Evolutionary conservation across 2,113 vertebrate genomes (phyloP), one percentile per base, ranked within the genome.

Genomic region (Leptodactylus fuscus): DNA sequence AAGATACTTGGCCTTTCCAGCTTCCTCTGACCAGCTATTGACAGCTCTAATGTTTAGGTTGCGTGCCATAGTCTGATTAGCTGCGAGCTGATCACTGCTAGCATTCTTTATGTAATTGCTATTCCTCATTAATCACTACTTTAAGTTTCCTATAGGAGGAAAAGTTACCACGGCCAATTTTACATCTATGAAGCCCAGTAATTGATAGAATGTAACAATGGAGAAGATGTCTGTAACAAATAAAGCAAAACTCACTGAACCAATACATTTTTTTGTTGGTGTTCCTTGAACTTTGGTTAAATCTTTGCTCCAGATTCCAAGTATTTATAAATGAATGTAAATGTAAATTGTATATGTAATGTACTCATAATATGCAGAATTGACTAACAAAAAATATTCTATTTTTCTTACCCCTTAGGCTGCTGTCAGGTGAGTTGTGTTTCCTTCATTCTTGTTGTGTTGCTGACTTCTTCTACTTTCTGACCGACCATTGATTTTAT

Each of bases 21-120:
- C 87, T 87, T 88, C 62, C 89, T 91, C 89, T 91, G 91, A 87
- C 89, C 89, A 88, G 90, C 88, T 91, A 92, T 92, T 94, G 91
- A 92, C 89, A 90, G 90, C 87, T 87, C 90, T 94, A 93, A 95
- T 94, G 92, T 90, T 91, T 92, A 94, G 93, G 89, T 95, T 95
- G 94, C 93, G 93, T 95, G 94, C 92, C 88, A 93, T 89, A 53
- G 81, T 87, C 89, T 62, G 92, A 95, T 94, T 95, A 95, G 89
- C 91, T 91, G 90, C 89, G 91, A 93, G 90, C 62, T 48, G 88
- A 88, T 92, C 91, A 94, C 89, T 93, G 91, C 90, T 87, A 87
- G 90, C 83, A 88, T 92, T 92, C 88, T 93, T 92, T 80, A 90
- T 90, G 91, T 91, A 88, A 82, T 86, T 89, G 86, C 85, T 91